A percentile compares a stretch with the other conserved stretches of the same genome.
These are phyloP conservation scores for Teleogryllus oceanicus DNA, from an alignment of 2,888 invertebrate genomes.

Conservation along the genomic window DNA sequence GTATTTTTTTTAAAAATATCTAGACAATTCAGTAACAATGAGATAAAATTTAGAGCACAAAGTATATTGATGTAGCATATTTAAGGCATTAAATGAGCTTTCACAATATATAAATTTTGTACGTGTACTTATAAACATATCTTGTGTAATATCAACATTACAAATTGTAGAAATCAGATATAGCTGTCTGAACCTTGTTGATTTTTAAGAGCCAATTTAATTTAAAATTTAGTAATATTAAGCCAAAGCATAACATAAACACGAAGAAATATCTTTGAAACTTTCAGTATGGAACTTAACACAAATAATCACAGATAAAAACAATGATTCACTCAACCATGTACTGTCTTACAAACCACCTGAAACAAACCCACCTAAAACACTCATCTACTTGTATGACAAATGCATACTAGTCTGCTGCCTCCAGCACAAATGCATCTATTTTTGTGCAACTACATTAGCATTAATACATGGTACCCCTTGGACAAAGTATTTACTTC, in stretches of 20 bases:
- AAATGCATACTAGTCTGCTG: conserved; percentile 18
- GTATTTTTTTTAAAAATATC: background rate
- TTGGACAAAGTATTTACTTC: background rate
- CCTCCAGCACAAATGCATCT: background rate
- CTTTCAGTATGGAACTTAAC: no score
- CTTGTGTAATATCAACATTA: no score
- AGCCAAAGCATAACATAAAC: no score
- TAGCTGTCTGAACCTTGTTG: no score
- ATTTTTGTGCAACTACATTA: conserved; percentile 7
- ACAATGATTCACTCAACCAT: background rate
- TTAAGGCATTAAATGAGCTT: no score
- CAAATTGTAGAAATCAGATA: no score
- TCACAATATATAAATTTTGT: no score
- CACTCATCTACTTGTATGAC: background rate
- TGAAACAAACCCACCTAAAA: background rate
- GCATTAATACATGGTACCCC: background rate
- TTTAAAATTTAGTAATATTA: no score
- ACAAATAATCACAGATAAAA: no score
- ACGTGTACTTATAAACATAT: no score
- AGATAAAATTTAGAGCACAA: background rate
- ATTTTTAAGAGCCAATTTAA: no score
- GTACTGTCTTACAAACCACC: conserved; percentile 18
- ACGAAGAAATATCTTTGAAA: no score
- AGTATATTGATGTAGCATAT: background rate
- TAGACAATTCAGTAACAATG: background rate